Conservation (phyloP, 2,113 vertebrate species). For the human (Homo sapiens) region GRCh38 chr5:39501001-39501500, state of each 20-base stretch:
- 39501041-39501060: neutral
- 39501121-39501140: neutral
- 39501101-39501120: neutral
- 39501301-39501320: neutral
- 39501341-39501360: neutral
- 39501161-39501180: neutral
- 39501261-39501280: neutral
- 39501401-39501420: constrained; percentile 33
- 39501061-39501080: neutral
- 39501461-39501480: constrained; percentile 67
- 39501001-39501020: neutral
- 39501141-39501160: neutral
- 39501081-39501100: constrained; percentile 34
- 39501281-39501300: neutral
- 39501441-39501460: constrained; percentile 61
- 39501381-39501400: neutral
- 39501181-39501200: neutral
- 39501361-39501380: neutral
- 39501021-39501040: neutral
- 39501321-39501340: neutral
- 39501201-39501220: constrained; percentile 18
- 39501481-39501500: constrained; percentile 77
- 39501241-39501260: neutral
- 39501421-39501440: constrained; percentile 20
- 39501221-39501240: neutral